Evolutionary conservation across 2,888 invertebrate species (phyloP).

Genomic region (Pandemis heparana): DNA sequence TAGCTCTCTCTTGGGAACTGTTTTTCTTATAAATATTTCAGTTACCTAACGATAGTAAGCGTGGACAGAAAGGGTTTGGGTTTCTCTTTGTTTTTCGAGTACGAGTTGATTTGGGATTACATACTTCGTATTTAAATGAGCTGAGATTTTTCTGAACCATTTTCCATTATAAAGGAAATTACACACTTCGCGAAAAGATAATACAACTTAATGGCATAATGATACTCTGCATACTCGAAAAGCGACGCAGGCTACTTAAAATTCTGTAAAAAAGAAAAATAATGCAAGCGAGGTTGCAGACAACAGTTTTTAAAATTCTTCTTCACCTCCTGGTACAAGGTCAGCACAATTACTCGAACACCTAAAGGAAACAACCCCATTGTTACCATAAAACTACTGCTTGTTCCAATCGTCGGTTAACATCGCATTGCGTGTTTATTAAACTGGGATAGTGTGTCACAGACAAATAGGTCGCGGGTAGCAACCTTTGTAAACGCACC

Average conservation of each 20-base stretch:
- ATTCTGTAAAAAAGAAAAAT: background rate
- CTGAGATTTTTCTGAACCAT: background rate
- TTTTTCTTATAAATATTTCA: conserved; percentile 28
- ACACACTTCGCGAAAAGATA: background rate
- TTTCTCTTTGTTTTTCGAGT: conserved; percentile 11
- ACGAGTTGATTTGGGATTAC: background rate
- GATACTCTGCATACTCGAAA: background rate
- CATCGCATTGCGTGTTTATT: conserved; percentile 41
- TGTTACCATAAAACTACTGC: background rate
- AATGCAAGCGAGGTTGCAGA: background rate
- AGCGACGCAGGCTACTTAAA: background rate
- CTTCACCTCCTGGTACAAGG: background rate
- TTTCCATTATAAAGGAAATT: background rate
- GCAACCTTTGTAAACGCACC: conserved; percentile 64
- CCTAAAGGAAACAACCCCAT: background rate
- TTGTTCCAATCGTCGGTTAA: conserved; percentile 10
- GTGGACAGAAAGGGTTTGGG: conserved; percentile 2
- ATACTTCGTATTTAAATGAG: background rate
- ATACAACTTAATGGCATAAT: background rate
- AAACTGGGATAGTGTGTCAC: conserved; percentile 45
- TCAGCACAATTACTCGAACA: no score
- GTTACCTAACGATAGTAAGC: conserved; percentile 24
- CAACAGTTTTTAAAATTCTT: background rate
- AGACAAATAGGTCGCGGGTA: conserved; percentile 46
- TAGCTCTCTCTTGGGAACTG: conserved; percentile 22